Percentiles rank a stretch among this genome's conserved stretches.
These are phyloP conservation scores for Meganola albula DNA, from an alignment of 2,888 invertebrate species.

Conservation along the genomic window DNA sequence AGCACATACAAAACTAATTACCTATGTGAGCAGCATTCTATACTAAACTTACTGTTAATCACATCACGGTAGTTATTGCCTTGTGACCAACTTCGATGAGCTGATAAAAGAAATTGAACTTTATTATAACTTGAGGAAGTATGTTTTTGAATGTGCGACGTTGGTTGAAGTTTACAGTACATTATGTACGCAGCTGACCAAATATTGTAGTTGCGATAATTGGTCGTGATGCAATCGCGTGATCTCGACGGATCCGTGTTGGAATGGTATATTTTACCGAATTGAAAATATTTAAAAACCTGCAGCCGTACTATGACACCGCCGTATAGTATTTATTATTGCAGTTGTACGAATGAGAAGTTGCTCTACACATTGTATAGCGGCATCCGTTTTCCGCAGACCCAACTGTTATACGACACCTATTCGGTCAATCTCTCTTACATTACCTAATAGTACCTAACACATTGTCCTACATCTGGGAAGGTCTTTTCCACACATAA, in stretches of 20 bases:
- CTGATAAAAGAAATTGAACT: slow-evolving; percentile 21
- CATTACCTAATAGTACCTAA: no score
- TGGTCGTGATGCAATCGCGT: slow-evolving; percentile 74
- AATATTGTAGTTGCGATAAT: slow-evolving; percentile 75
- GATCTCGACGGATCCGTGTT: slow-evolving; percentile 46
- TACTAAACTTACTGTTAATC: slow-evolving; percentile 33
- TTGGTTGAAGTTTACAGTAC: slow-evolving; percentile 40
- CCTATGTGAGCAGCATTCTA: slow-evolving; percentile 19
- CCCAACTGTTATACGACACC: no score
- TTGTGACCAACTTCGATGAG: slow-evolving; percentile 16
- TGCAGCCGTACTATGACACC: no score
- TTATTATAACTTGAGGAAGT: slow-evolving; percentile 13
- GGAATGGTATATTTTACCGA: slow-evolving; percentile 25
- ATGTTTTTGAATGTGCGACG: slow-evolving; percentile 17
- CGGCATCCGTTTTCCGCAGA: no score
- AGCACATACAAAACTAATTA: slow-evolving; percentile 42
- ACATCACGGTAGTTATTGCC: slow-evolving; percentile 38
- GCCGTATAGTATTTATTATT: no score
- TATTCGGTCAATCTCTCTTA: no score
- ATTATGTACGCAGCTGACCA: slow-evolving; percentile 70
- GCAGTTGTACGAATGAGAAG: no score
- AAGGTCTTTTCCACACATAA: no score
- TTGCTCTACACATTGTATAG: no score
- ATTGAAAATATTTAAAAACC: slow-evolving; percentile 17
- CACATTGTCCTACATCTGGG: no score